Conservation (phyloP, 2,888 invertebrate genomes). For the Andrena dorsata region DNA sequence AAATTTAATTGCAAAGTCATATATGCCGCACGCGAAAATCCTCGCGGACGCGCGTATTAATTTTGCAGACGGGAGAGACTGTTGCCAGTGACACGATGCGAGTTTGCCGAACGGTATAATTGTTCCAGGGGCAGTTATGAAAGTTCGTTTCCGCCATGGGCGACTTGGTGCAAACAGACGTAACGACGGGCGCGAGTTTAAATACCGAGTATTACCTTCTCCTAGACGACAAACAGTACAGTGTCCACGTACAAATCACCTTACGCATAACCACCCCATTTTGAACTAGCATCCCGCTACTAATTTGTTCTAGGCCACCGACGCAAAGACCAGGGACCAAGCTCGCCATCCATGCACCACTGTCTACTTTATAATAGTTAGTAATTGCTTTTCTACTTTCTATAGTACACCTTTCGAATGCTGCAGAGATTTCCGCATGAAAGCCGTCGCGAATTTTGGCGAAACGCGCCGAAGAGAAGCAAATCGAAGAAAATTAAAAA, state of each 20-base stretch:
- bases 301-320: slow-evolving; percentile 16
- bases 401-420: no score
- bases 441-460: no score
- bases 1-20: slow-evolving; percentile 59
- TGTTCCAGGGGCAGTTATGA: slow-evolving; percentile 61
- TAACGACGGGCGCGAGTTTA: slow-evolving; percentile 13
- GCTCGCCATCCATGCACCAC: slow-evolving; percentile 14
- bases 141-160: slow-evolving; percentile 51
- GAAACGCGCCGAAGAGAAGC: no score
- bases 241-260: no score
- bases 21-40: slow-evolving; percentile 59
- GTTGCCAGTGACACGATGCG: slow-evolving; percentile 49
- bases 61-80: slow-evolving; percentile 62
- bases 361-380: no score
- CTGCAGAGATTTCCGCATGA: no score
- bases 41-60: slow-evolving; percentile 64
- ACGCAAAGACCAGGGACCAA: slow-evolving; percentile 6
- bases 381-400: no score
- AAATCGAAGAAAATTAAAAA: no score
- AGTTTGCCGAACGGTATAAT: slow-evolving; percentile 60
- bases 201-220: background rate
- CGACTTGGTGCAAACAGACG: slow-evolving; percentile 47
- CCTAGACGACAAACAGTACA: no score
- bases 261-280: no score
- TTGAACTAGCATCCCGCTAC: no score